These are phyloP conservation scores for Craseonycteris thonglongyai DNA, from an alignment of 2,113 vertebrate genomes.

Conservation along the genomic window DNA sequence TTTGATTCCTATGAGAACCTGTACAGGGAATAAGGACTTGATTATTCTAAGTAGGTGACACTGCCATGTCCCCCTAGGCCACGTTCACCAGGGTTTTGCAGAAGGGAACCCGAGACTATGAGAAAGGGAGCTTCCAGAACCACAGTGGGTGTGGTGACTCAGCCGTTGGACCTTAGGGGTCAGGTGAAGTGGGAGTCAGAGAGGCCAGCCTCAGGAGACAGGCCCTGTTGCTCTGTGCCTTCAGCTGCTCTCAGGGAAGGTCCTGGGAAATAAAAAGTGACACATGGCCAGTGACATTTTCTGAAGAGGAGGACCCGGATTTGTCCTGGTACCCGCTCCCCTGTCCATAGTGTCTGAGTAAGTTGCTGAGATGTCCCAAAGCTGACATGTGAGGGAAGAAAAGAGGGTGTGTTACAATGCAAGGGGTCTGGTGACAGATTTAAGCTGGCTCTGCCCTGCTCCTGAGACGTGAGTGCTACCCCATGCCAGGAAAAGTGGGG, in stretches of 20 bases:
- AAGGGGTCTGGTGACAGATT: background rate
- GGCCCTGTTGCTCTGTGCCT: background rate
- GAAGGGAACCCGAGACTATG: background rate
- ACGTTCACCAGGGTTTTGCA: background rate
- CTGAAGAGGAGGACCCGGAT: background rate
- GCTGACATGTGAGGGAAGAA: too few relatives aligned
- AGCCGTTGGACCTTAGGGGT: background rate
- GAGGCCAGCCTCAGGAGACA: background rate
- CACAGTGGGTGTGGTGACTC: background rate
- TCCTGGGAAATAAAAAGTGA: background rate
- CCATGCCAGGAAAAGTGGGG: accelerated
- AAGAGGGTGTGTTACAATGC: too few relatives aligned
- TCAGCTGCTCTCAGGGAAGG: background rate
- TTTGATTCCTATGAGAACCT: background rate
- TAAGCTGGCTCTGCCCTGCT: background rate
- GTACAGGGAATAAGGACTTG: background rate
- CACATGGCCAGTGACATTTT: background rate
- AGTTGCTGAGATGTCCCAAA: background rate
- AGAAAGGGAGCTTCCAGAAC: background rate
- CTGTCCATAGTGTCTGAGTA: background rate
- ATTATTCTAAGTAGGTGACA: background rate
- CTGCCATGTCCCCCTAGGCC: background rate
- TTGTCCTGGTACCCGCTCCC: background rate
- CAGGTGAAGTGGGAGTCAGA: background rate
- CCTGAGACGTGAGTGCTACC: background rate